Base-by-base conservation (phyloP, 2,888 invertebrate species). In the Calephelis perditalis region DNA sequence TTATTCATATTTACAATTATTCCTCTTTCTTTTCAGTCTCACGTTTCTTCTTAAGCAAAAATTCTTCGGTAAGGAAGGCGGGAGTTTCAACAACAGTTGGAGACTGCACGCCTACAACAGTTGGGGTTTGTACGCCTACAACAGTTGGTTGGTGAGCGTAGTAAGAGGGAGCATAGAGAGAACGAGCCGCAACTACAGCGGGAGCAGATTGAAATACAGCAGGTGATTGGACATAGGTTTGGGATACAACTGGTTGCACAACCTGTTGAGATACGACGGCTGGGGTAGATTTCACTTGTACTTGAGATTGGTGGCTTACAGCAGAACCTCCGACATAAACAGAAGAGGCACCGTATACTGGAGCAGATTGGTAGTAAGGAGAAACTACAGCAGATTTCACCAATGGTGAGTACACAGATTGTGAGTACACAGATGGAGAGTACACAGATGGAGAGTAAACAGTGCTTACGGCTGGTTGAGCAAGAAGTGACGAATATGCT, bases 281-380 rank as follows among this genome's bases (percentile, higher is more conserved):
- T 56, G 65, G 66, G 10, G 64, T 63, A 52, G 52, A 52, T 4
- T 52, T 52, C 11, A 52, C 26, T 2, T 90, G 82, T 54, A 89
- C 84, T 44, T 86, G 81, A 63, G 91, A 86, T 73, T 91, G 88
- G 67, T 84, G 87, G 2, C 85, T 83, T 5, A 91, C 86, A 11
- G 90, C 82, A 26, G 91, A 80, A 3, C 71, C 72, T 40, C 71
- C 68, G 54, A 52, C 68, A 70, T 79, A 78, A 5, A 60, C 60
- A 12, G 56, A 56, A 11, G 52, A 11, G 3, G 35, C 5, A 10
- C 40, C 40, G 6, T 40, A 40, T 40, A 40, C 1, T 3, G 6
- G 40, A 40, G 40, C 40, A 40, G 40, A 40, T 40, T 40, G 40
- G 40, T 40, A 40, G 40, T 40, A 40, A 10, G 57, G 52, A 7